Conservation (phyloP, 2,113 vertebrate species). For the Coptodon rendalli region DNA sequence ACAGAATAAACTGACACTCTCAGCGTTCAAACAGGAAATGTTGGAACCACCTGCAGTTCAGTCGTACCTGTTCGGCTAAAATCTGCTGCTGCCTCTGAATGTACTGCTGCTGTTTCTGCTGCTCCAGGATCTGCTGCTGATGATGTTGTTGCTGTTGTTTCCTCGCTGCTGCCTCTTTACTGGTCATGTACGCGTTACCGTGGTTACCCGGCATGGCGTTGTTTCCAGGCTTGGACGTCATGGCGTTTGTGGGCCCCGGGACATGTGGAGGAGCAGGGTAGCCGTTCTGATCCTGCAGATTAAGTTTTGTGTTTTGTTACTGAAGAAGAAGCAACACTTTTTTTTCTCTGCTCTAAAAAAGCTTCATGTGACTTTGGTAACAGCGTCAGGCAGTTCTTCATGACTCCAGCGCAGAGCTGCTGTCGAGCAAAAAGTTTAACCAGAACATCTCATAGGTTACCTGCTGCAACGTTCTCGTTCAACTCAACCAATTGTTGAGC, state of each 20-base stretch:
- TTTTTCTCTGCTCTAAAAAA: background rate
- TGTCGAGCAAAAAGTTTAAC: background rate
- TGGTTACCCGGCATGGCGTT: slow-evolving; percentile 78
- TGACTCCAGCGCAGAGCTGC: background rate
- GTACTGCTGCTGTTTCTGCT: slow-evolving; percentile 80
- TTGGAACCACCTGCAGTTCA: background rate
- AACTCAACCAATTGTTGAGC: background rate
- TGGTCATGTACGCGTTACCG: slow-evolving; percentile 76
- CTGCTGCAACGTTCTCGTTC: background rate
- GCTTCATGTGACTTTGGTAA: background rate
- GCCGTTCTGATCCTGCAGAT: slow-evolving; percentile 80
- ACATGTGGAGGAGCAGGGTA: slow-evolving; percentile 70
- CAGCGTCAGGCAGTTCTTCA: background rate
- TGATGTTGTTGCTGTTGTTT: slow-evolving; percentile 77
- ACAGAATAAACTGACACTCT: background rate
- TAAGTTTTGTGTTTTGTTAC: background rate
- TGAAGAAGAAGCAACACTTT: background rate
- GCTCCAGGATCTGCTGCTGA: slow-evolving; percentile 77
- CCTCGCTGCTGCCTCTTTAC: slow-evolving; percentile 72
- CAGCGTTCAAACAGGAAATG: background rate
- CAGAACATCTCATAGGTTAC: background rate
- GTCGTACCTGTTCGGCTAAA: slow-evolving; percentile 83
- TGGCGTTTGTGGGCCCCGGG: slow-evolving; percentile 69
- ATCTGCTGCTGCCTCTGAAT: slow-evolving; percentile 79
- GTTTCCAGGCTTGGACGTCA: slow-evolving; percentile 71